Percentiles rank a stretch among this genome's conserved stretches.
Evolutionary conservation across 2,113 vertebrate species (phyloP).

Genomic region (Menura novaehollandiae): DNA sequence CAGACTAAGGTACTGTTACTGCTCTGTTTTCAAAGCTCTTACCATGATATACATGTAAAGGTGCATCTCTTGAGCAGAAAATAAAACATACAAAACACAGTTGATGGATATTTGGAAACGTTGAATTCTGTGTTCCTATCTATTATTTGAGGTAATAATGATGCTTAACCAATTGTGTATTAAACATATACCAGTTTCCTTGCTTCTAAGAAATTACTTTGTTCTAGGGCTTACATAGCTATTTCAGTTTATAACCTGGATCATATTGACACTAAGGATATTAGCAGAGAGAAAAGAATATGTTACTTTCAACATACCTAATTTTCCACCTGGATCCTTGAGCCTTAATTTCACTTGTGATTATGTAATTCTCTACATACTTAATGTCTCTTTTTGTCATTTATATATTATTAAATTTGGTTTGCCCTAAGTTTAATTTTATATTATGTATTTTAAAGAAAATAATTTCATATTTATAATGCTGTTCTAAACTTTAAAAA

Average conservation of each 20-base stretch:
- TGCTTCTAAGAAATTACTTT: background rate
- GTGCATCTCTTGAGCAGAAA: background rate
- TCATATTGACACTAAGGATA: background rate
- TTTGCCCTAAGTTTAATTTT: background rate
- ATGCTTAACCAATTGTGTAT: background rate
- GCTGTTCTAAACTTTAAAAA: background rate
- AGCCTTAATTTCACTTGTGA: background rate
- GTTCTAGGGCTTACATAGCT: background rate
- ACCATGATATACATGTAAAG: accelerated
- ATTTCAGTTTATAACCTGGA: background rate
- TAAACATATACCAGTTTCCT: background rate
- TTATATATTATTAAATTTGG: background rate
- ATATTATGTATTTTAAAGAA: background rate
- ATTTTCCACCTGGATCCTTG: background rate
- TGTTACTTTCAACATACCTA: background rate
- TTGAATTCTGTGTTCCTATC: background rate
- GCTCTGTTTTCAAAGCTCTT: background rate
- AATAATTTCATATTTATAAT: background rate
- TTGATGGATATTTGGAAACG: background rate
- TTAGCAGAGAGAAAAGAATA: background rate
- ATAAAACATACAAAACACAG: background rate
- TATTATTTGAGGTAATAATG: background rate
- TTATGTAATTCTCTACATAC: background rate
- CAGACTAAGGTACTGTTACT: background rate
- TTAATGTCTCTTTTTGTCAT: background rate